These are phyloP conservation scores for Mongoloraphidia duomilia DNA, from an alignment of 2,888 invertebrate species.

Conservation along the genomic window DNA sequence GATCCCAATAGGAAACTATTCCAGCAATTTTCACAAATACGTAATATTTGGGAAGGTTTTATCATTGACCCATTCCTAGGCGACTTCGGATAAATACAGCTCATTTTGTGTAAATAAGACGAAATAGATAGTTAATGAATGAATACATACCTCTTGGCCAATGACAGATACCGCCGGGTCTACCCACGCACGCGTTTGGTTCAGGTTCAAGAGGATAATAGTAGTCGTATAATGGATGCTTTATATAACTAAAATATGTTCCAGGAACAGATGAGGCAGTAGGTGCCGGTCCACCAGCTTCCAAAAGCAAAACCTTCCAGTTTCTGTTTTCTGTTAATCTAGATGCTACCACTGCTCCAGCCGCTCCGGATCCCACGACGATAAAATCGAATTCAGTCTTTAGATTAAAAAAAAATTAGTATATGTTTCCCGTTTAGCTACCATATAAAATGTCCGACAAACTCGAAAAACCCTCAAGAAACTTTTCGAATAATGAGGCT, in stretches of 20 bases:
- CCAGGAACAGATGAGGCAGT: constrained; percentile 4
- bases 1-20: too few relatives aligned
- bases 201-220: constrained; percentile 5
- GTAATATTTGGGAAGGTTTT: too few relatives aligned
- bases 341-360: constrained; percentile 7
- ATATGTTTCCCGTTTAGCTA: neutral
- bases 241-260: constrained; percentile 8
- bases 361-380: constrained; percentile 8
- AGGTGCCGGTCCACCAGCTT: constrained; percentile 8
- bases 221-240: constrained; percentile 7
- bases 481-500: too few relatives aligned
- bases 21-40: too few relatives aligned
- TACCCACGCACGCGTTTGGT: constrained; percentile 5
- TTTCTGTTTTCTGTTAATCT: constrained; percentile 5
- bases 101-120: too few relatives aligned
- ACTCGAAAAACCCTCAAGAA: too few relatives aligned
- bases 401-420: neutral
- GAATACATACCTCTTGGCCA: too few relatives aligned
- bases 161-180: neutral
- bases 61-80: too few relatives aligned
- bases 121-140: too few relatives aligned
- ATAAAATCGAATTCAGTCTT: constrained; percentile 9
- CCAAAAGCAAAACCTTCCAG: constrained; percentile 7
- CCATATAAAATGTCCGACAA: neutral
- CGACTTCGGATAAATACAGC: too few relatives aligned